These are phyloP conservation scores for Nettapus auritus DNA, from an alignment of 2,113 vertebrate species.

Conservation along the genomic window DNA sequence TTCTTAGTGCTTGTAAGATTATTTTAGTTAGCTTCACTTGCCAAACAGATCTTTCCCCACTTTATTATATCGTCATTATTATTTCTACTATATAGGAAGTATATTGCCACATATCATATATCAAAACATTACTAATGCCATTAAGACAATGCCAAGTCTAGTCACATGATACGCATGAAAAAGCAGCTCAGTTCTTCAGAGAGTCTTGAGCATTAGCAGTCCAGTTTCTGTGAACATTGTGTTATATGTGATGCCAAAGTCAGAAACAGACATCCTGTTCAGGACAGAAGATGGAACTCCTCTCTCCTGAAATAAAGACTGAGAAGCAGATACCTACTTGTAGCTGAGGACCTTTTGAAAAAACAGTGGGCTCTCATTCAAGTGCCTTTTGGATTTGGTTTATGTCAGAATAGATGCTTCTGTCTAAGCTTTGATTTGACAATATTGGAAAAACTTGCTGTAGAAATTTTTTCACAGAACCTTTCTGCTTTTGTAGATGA, in stretches of 20 bases:
- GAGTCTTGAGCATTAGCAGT: background rate
- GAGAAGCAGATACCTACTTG: background rate
- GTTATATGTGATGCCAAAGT: background rate
- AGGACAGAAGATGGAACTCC: background rate
- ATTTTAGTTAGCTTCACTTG: constrained; percentile 59
- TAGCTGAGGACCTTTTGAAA: background rate
- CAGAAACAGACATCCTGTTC: background rate
- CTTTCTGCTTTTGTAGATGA: background rate
- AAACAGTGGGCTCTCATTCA: background rate
- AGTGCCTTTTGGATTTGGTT: background rate
- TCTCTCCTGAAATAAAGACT: background rate
- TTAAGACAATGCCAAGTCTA: constrained; percentile 34
- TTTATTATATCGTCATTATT: constrained; percentile 66
- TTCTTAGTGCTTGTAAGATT: constrained; percentile 59
- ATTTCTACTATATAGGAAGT: constrained; percentile 48
- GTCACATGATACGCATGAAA: background rate
- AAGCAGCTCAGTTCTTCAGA: constrained; percentile 1
- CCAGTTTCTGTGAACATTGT: background rate
- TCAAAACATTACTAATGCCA: constrained; percentile 56
- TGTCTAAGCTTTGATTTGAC: background rate
- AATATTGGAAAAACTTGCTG: background rate
- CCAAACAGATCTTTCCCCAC: constrained; percentile 61
- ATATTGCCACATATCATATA: background rate
- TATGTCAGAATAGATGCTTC: background rate
- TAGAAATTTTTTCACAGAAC: background rate